Evolutionary conservation across 1,140 invertebrate genomes (phyloP), one percentile per base, ranked within the genome.

Genomic region (Formica exsecta): DNA sequence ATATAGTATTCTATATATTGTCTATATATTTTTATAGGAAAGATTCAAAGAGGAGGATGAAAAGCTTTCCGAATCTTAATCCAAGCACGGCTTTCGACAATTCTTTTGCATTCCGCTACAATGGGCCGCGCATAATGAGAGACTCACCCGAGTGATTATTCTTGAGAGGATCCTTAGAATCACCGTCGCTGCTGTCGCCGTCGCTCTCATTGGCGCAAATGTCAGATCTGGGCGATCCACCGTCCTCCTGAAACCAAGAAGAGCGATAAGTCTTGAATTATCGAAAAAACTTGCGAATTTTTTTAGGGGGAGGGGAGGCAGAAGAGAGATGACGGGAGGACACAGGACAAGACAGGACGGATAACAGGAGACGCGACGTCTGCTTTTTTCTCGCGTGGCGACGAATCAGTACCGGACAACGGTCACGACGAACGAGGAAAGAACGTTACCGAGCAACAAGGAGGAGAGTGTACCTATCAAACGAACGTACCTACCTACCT

Each of bases 181-280:
- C 94, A 51, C 94, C 94, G 81, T 94, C 94, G 84, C 94, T 95
- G 71, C 91, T 92, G 65, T 95, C 94, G 79, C 91, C 94, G 88
- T 95, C 94, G 91, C 94, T 94, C 87, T 94, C 94, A 70, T 95
- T 95, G 68, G 91, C 93, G 86, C 94, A 94, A 65, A 94, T 92
- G 89, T 95, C 94, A 74, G 94, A 95, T 76, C 94, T 94, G 57
- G 94, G 94, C n/a, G 94, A 94, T 77, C 93, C 91, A 70, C 89
- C 93, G 68, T 94, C 94, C 87, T 95, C 94, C 94, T 95, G 92
- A 90, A 92, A 94, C 81, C 87, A 71, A 85, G 81, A 86, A 87
- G 71, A 89, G 9, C 57, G 36, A 11, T 32, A 48, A 44, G 22
- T 22, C 44, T 48, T 25, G 64, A 19, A 13, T 70, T 51, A 70